A percentile compares a stretch with the other conserved stretches of the same genome.
phyloP scores from a whole-genome alignment of 2,113 vertebrate species.

The Bubo scandiacus region DNA sequence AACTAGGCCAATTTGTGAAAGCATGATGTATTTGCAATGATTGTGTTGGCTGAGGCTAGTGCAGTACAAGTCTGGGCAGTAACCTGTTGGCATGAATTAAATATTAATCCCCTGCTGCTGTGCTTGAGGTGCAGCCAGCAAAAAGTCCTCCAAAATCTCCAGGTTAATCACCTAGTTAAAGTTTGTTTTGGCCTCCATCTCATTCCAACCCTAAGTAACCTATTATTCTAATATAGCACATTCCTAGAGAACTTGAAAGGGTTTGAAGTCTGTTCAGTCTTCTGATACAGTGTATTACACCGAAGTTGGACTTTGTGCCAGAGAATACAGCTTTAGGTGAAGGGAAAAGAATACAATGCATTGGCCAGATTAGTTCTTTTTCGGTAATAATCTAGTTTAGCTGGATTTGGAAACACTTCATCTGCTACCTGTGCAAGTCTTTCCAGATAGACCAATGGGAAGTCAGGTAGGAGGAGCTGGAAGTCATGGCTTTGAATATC shows the following conservation, averaged over 20 bases:
- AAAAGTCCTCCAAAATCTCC: constrained; percentile 27
- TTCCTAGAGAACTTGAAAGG: constrained; percentile 32
- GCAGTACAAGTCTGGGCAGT: constrained; percentile 18
- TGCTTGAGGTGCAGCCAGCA: constrained; percentile 34
- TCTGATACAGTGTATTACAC: background rate
- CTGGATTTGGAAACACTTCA: background rate
- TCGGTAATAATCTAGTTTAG: background rate
- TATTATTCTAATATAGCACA: constrained; percentile 26
- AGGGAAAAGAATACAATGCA: background rate
- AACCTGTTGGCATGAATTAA: constrained; percentile 40
- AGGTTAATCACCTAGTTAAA: constrained; percentile 60
- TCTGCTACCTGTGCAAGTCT: background rate
- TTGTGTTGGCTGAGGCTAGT: background rate
- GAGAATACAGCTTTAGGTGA: background rate
- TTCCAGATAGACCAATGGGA: background rate
- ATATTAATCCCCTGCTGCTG: constrained; percentile 50
- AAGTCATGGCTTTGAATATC: background rate
- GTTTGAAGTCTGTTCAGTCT: constrained; percentile 19
- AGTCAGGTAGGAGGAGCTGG: background rate
- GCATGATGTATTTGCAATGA: background rate
- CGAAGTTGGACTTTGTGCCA: background rate
- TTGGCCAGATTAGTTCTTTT: background rate
- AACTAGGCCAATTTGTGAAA: background rate
- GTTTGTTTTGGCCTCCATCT: constrained; percentile 53
- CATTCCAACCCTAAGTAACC: constrained; percentile 37